Conservation (phyloP, 2,113 vertebrate species). For the Cricetomys ansorgei region DNA sequence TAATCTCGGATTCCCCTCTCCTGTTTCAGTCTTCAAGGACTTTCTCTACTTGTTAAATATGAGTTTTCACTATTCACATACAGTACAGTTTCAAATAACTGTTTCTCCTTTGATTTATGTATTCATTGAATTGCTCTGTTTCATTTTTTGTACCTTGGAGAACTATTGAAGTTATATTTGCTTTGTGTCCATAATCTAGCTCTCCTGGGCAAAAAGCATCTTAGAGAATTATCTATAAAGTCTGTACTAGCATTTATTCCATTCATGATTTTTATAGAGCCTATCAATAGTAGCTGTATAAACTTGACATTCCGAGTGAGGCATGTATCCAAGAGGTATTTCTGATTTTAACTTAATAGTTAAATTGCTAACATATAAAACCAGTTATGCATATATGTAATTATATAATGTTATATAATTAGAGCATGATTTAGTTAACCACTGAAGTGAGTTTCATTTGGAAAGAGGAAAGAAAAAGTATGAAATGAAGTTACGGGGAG, state of each 20-base stretch:
- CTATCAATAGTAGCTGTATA: not conserved
- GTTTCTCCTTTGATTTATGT: not conserved
- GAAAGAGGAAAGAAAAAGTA: not conserved
- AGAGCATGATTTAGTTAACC: not conserved
- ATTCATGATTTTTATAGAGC: not conserved
- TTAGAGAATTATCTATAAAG: not conserved
- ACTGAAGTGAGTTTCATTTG: not conserved
- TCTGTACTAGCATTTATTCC: not conserved
- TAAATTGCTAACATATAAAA: not conserved
- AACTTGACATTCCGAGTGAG: not conserved
- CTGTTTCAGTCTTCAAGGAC: not conserved
- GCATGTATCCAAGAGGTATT: not conserved
- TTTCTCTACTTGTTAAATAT: not conserved
- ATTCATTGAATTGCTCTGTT: not conserved
- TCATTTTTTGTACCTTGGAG: not conserved
- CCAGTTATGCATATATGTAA: not conserved
- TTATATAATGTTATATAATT: not conserved
- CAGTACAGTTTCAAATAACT: not conserved
- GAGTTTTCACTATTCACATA: not conserved
- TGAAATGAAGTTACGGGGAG: not conserved
- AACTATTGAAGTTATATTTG: not conserved
- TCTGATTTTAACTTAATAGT: not conserved
- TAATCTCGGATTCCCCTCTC: not conserved
- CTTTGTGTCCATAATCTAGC: not conserved
- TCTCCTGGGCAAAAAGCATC: not conserved